phyloP scores from a whole-genome alignment of 2,888 invertebrate genomes.

The Dascillus cervinus region DNA sequence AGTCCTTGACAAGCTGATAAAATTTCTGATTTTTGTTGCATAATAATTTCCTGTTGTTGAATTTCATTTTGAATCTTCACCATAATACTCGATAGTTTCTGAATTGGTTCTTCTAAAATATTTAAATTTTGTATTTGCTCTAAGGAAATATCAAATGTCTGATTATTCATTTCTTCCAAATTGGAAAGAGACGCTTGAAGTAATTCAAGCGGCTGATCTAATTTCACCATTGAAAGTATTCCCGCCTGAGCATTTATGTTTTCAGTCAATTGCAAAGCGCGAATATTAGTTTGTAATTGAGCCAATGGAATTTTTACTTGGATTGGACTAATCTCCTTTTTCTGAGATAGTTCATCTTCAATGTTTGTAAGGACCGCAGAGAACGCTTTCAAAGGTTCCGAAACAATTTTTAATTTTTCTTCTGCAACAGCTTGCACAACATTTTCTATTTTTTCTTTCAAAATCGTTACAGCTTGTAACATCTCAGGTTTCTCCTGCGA shows the following conservation, averaged over 20 bases:
- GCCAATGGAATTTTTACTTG: too few species aligned
- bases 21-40: conserved; percentile 15
- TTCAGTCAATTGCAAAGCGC: too few species aligned
- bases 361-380: too few species aligned
- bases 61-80: conserved; percentile 5
- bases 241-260: conserved; percentile 3
- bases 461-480: conserved; percentile 14
- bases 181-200: conserved; percentile 4
- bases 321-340: too few species aligned
- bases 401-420: too few species aligned
- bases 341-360: too few species aligned
- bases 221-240: conserved; percentile 1
- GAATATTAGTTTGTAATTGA: too few species aligned
- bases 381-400: too few species aligned
- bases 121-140: conserved; percentile 3
- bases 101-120: conserved; percentile 7
- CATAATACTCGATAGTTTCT: conserved; percentile 14
- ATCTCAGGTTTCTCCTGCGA: conserved; percentile 15
- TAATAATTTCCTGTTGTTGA: conserved; percentile 8
- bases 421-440: not conserved
- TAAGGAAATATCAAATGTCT: too few species aligned
- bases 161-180: not conserved
- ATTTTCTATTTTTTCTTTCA: conserved; percentile 7
- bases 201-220: conserved; percentile 4
- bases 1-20: conserved; percentile 15